Conservation (phyloP, 2,888 invertebrate species). For the Thysanoteuthis rhombus region DNA sequence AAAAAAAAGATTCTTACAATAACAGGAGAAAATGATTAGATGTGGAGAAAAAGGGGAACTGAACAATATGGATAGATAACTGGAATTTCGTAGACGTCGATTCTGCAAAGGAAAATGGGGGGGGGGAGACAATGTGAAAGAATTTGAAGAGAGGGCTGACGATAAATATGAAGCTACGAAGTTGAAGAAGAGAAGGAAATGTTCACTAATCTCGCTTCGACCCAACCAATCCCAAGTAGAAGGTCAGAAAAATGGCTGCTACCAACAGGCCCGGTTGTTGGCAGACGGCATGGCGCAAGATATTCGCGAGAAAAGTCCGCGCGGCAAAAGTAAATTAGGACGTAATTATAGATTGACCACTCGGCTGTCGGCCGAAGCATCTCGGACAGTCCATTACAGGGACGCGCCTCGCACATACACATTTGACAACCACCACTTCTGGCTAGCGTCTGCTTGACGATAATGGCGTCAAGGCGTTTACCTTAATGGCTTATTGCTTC, state of each 20-base stretch:
- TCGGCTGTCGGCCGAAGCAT: background rate
- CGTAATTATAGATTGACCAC: background rate
- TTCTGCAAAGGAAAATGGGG: too few species aligned
- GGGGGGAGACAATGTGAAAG: too few species aligned
- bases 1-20: too few species aligned
- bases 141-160: too few species aligned
- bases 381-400: background rate
- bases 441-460: background rate
- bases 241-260: background rate
- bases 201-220: too few species aligned
- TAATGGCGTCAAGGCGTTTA: slow-evolving; percentile 12
- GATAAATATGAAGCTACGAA: too few species aligned
- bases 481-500: background rate
- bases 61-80: too few species aligned
- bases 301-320: background rate
- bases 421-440: background rate
- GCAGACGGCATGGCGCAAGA: slow-evolving; percentile 12
- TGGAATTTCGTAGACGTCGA: too few species aligned
- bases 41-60: too few species aligned
- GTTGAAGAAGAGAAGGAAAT: too few species aligned
- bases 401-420: background rate
- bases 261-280: background rate
- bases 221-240: background rate
- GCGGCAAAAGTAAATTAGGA: background rate
- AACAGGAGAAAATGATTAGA: too few species aligned